Base-by-base conservation (phyloP, 2,888 invertebrate species). In the Cremastinae sp. region DNA sequence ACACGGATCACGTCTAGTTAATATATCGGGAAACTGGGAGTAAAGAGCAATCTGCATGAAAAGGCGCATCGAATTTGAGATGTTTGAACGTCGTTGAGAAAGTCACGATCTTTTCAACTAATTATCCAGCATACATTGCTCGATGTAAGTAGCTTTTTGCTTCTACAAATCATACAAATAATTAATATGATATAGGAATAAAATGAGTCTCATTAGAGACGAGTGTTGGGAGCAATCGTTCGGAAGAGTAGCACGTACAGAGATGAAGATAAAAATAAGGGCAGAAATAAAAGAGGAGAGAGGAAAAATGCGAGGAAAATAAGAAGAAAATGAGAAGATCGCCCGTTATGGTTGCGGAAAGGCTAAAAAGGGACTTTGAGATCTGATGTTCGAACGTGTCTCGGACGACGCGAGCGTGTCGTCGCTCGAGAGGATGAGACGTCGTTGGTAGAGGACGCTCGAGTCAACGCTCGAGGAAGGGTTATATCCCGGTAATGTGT, bases 131-230 rank as follows among this genome's bases (percentile, higher is more conserved):
- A 56, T 41, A 28, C 47, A 28, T 49, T 18, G 47, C 61, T 47
- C 41, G 62, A 62, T 41, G 43, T 36, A 7, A 53, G 12, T 36
- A 54, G 16, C 51, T 36, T n/a, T n/a, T 10, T 14, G n/a, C 47
- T 41, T 36, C 51, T 53, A 64, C 64, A 18, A 56, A 68, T 76
- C 61, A 72, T 61, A 38, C n/a, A n/a, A 18, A 61, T 72, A 54
- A 59, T 76, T 64, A 69, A 73, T 76, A 64, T 47, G 45, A 76
- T 51, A 38, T n/a, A n/a, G n/a, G n/a, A n/a, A n/a, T n/a, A n/a
- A n/a, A n/a, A 41, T 34, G 58, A 58, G 47, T 68, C 38, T 18
- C 49, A 62, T 68, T 58, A 45, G 51, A 41, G 36, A 43, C 58
- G 14, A 65, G 49, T 69, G 56, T 56, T 53, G 16, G n/a, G 28